Base-by-base conservation (phyloP, 2,797 vertebrate species). In the Malurus leucopterus region DNA sequence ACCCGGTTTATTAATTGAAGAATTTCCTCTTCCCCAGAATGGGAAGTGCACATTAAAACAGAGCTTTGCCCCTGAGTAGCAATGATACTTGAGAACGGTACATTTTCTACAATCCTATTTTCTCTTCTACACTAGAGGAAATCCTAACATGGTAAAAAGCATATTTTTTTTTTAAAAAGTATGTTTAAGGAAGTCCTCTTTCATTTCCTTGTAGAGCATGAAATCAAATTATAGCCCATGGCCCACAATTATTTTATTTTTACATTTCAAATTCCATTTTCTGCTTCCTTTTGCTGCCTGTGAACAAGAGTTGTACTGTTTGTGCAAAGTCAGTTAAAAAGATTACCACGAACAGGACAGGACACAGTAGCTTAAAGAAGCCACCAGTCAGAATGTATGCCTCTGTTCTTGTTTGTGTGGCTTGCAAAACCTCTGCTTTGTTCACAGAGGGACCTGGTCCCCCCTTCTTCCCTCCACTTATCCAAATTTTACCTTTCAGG, bases 1-100 rank as follows among this genome's bases (percentile, higher is more conserved):
- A 97, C 96, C 97, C 97, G 97, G 97, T 97, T 97, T 97, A 98
- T 97, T 97, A 98, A 97, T 97, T 96, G 97, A 97, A 97, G 98
- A 98, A 98, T 98, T 98, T 98, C 98, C 98, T 98, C 94, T 94
- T 97, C 95, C 98, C 98, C 98, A 98, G 97, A 96, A 98, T 98
- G 98, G 98, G 98, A 97, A 97, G 96, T 97, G 95, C 96, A 98
- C 98, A 98, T 97, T 97, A 97, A 96, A 97, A 95, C 95, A 81
- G 83, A 96, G 96, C 94, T 95, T 91, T 96, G 97, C 96, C 96
- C 95, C 96, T 95, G 96, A 97, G 96, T 96, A 96, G 96, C 93
- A 94, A 90, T 94, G 97, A 97, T 96, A 97, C 97, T 96, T 97
- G 97, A 98, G 97, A 97, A 96, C 72, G 7, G 95, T 95, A 92